Conservation (phyloP, 2,888 invertebrate species). For the Chesias legatella region DNA sequence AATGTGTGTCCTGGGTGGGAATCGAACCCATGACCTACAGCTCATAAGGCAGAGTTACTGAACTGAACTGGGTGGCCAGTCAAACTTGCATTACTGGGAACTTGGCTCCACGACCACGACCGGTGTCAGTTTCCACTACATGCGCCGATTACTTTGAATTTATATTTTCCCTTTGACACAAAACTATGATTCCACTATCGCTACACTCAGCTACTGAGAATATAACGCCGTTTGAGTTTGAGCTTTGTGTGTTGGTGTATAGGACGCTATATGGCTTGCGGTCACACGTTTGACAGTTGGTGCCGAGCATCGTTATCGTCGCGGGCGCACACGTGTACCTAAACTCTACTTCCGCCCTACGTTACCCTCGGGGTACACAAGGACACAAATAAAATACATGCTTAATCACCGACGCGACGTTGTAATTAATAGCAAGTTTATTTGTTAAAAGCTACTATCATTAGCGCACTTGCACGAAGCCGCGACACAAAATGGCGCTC, state of each 20-base stretch:
- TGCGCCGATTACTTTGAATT: constrained; percentile 48
- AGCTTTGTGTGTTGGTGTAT: constrained; percentile 22
- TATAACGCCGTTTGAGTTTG: constrained; percentile 18
- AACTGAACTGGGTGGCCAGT: too few species aligned
- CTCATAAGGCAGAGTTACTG: too few species aligned
- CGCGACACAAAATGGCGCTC: too few species aligned
- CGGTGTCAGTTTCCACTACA: constrained; percentile 58
- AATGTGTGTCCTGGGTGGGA: too few species aligned
- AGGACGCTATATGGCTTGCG: constrained; percentile 23
- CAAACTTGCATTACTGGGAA: constrained; percentile 50
- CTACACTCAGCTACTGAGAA: constrained; percentile 1
- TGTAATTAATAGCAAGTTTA: constrained; percentile 50
- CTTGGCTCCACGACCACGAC: constrained; percentile 56
- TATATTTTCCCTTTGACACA: constrained; percentile 46
- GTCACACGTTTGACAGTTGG: constrained; percentile 32
- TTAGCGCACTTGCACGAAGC: too few species aligned
- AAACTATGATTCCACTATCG: constrained; percentile 38
- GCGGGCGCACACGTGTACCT: constrained; percentile 66
- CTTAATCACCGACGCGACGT: constrained; percentile 58
- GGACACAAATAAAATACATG: constrained; percentile 63
- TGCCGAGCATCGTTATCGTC: constrained; percentile 54
- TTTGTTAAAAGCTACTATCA: constrained; percentile 28
- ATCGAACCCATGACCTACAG: too few species aligned
- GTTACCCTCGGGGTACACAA: constrained; percentile 59
- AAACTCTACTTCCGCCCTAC: constrained; percentile 68